These are phyloP conservation scores for Pseudochromis fuscus DNA, from an alignment of 2,797 vertebrate genomes.

Conservation along the genomic window DNA sequence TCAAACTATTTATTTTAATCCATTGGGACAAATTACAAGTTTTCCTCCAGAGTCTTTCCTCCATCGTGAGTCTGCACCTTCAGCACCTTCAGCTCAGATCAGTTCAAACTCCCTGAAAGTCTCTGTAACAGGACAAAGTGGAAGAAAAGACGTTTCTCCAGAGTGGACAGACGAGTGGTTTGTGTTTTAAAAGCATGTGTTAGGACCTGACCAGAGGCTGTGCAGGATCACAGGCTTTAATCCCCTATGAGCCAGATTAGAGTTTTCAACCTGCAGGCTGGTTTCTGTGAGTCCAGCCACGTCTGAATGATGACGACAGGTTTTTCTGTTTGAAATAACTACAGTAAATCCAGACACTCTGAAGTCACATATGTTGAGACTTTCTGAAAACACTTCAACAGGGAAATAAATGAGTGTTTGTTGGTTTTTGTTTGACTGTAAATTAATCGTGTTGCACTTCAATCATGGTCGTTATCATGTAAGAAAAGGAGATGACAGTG, in stretches of 20 bases:
- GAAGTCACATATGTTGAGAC: neutral
- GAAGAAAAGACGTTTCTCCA: neutral
- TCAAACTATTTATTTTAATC: too few species aligned
- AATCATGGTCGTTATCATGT: too few species aligned
- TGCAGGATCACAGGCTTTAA: slow-evolving; percentile 40
- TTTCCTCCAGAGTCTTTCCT: neutral
- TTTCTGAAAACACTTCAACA: too few species aligned
- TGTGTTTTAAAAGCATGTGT: slow-evolving; percentile 14
- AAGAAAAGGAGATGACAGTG: too few species aligned
- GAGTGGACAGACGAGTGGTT: neutral
- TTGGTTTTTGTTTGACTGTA: too few species aligned
- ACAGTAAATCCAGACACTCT: slow-evolving; percentile 5
- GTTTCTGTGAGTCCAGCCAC: slow-evolving; percentile 27
- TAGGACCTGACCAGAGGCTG: slow-evolving; percentile 11
- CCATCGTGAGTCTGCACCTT: neutral
- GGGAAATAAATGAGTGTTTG: too few species aligned
- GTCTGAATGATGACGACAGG: slow-evolving; percentile 31
- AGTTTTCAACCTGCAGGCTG: slow-evolving; percentile 40
- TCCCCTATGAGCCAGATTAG: slow-evolving; percentile 25
- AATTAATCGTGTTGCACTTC: too few species aligned
- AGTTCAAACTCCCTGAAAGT: neutral
- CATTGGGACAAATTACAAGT: neutral
- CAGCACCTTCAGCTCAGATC: neutral
- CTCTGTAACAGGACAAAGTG: neutral
- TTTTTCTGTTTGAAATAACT: slow-evolving; percentile 12